Evolutionary conservation across 2,797 vertebrate species (phyloP), one percentile per base, ranked within the genome.

Genomic region (Squalus acanthias): DNA sequence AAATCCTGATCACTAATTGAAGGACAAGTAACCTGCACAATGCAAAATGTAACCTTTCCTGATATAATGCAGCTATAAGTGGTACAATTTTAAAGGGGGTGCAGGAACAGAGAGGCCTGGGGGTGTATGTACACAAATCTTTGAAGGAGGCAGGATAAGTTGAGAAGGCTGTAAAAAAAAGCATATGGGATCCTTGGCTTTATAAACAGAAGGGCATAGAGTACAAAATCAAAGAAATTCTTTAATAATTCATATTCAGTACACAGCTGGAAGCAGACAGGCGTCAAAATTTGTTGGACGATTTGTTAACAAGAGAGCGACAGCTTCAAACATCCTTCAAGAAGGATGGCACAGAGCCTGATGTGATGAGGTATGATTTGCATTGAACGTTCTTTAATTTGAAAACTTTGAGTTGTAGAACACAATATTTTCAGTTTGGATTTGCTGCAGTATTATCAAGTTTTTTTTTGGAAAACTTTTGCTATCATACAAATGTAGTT

Each of bases 201-300:
- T 10, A 88, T 26, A 53, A 85, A 88, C 24, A 88, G 85, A 57
- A 5, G 53, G 57, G 3, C 1, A 60, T 1, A 60, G 26, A 63
- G 4, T 60, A 1, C 5, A 29, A 63, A 63, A 22, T 33, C 15
- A 93, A 67, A 8, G 0, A 69, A 69, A 24, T 95, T 95, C 94
- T 76, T 95, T 95, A 95, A 95, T 76, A 57, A 76, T 95, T 57
- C 94, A n/a, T 76, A 93, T 9, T 13, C 97, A 99, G 99, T 98
- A 99, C 99, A 7, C 99, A 99, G 96, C 98, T 99, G 53, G 99
- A 99, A 98, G 99, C 99, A 1, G 99, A 99, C 97, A 98, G 99
- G 96, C 98, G 99, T 97, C 99, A 99, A 98, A 99, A 98, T 96
- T 97, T 99, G 9, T 97, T 99, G 97, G 99, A 99, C 9, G 98